These are phyloP conservation scores for Alloscopus bannaensis DNA, from an alignment of 2,888 invertebrate genomes.

Conservation along the genomic window DNA sequence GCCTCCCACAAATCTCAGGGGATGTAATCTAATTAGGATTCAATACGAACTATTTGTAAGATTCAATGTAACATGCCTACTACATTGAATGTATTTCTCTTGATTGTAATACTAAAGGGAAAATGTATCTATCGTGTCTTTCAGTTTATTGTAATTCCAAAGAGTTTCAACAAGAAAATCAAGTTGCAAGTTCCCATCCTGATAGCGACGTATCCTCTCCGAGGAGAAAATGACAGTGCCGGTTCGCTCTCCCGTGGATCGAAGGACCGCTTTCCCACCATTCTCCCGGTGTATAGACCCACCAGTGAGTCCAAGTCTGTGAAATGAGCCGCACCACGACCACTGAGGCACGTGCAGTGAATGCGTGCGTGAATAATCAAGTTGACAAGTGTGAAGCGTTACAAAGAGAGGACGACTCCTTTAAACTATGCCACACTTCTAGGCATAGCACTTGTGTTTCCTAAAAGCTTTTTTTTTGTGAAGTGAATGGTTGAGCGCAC, in stretches of 20 bases:
- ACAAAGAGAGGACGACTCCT: too few relatives aligned
- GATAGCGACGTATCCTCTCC: constrained; percentile 92
- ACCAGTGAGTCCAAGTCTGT: constrained; percentile 68
- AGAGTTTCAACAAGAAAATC: constrained; percentile 92
- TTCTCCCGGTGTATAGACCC: constrained; percentile 92
- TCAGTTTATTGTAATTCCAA: constrained; percentile 92
- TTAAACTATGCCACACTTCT: too few relatives aligned
- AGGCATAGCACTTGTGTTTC: too few relatives aligned
- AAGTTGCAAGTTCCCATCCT: constrained; percentile 94
- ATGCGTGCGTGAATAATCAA: too few relatives aligned
- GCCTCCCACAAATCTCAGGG: constrained; percentile 94
- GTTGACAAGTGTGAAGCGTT: too few relatives aligned
- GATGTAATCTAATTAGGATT: constrained; percentile 94
- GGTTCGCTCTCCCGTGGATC: constrained; percentile 79
- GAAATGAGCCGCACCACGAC: constrained; percentile 30
- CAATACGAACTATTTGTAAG: constrained; percentile 94
- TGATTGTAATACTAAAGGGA: neutral
- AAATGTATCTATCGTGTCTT: neutral
- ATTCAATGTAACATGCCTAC: constrained; percentile 8
- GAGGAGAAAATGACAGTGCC: constrained; percentile 76
- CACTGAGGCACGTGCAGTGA: too few relatives aligned
- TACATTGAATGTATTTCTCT: neutral
- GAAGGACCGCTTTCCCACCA: constrained; percentile 94
- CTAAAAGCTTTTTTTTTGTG: neutral
- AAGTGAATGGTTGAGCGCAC: neutral